These are phyloP conservation scores for Corythoichthys intestinalis DNA, from an alignment of 2,113 vertebrate species.

Conservation along the genomic window DNA sequence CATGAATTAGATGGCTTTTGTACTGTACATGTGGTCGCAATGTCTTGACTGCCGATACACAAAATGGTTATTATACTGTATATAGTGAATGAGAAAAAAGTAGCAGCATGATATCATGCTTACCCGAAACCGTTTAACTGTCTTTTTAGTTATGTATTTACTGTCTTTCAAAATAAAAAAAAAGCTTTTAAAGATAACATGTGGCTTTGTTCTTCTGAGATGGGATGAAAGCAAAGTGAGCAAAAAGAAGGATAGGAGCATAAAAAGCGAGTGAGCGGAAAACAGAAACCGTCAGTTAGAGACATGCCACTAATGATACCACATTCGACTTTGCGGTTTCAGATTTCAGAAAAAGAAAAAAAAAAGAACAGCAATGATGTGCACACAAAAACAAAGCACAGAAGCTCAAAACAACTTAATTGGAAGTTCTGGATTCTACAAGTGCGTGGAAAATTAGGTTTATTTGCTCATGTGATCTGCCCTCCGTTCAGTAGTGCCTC, in stretches of 20 bases:
- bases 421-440: conserved; percentile 47
- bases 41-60: too few relatives aligned
- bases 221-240: conserved; percentile 42
- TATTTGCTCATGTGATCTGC: conserved; percentile 22
- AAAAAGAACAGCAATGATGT: background rate
- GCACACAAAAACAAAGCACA: conserved; percentile 37
- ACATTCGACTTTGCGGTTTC: conserved; percentile 31
- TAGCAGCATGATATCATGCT: background rate
- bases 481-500: background rate
- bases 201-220: conserved; percentile 32
- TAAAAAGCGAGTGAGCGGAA: conserved; percentile 26
- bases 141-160: background rate
- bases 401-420: conserved; percentile 63
- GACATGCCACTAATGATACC: conserved; percentile 45
- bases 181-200: conserved; percentile 26
- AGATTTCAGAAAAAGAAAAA: background rate
- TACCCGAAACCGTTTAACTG: background rate
- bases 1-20: too few relatives aligned
- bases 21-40: too few relatives aligned
- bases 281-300: conserved; percentile 25
- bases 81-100: conserved; percentile 1
- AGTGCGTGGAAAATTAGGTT: conserved; percentile 32
- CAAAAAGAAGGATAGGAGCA: conserved; percentile 4
- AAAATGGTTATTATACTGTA: background rate
- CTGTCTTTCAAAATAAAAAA: conserved; percentile 11